phyloP scores from a whole-genome alignment of 2,888 invertebrate genomes.

The Apodemia duryi region DNA sequence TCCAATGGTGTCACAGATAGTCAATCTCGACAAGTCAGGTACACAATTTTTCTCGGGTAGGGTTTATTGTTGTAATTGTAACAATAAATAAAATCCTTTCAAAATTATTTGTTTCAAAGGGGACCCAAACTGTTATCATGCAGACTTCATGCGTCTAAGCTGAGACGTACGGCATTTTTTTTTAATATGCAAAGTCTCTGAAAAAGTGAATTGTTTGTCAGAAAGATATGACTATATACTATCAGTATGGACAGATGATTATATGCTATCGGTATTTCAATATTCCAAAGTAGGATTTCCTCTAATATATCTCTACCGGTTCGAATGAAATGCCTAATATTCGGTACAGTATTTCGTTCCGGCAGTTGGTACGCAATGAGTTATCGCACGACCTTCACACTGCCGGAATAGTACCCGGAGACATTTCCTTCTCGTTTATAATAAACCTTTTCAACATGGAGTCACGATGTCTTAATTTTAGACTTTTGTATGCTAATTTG shows the following conservation, averaged over 20 bases:
- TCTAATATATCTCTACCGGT: not conserved
- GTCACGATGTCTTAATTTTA: conserved; percentile 8
- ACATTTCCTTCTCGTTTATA: not conserved
- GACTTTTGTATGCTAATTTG: conserved; percentile 3
- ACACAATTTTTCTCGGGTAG: no score
- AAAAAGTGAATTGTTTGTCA: not conserved
- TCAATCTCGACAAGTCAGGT: no score
- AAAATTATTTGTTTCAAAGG: no score
- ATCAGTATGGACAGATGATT: no score
- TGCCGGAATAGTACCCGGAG: conserved; percentile 27
- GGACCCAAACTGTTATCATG: no score
- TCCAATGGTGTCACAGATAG: no score
- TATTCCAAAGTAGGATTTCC: not conserved
- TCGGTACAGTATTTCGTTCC: not conserved
- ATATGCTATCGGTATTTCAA: not conserved
- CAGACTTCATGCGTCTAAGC: no score
- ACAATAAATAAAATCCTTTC: no score
- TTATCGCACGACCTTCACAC: conserved; percentile 30
- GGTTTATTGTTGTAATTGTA: no score
- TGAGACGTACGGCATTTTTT: not conserved
- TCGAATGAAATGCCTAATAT: conserved; percentile 1
- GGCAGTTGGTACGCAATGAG: conserved; percentile 18
- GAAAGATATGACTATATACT: not conserved
- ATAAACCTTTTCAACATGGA: not conserved
- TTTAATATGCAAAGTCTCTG: not conserved